Conservation (phyloP, 2,797 vertebrate species). For the Balearica regulorum region DNA sequence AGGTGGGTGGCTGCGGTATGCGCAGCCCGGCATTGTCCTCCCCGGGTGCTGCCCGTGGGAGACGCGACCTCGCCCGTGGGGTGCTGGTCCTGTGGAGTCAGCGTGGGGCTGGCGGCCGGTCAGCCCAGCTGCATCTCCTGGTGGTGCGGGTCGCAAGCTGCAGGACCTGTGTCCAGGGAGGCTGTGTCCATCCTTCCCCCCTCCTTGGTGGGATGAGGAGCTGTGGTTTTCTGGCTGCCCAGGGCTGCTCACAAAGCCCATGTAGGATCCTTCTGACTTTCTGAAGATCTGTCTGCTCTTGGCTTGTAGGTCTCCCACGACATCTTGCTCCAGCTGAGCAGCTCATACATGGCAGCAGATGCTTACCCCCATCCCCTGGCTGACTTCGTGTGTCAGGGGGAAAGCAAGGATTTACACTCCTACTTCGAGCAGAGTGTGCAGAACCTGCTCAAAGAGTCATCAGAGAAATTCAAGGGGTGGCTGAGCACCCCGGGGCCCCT, state of each 20-base stretch:
- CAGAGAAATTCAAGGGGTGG: slow-evolving; percentile 84
- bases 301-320: slow-evolving; percentile 80
- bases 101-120: no score
- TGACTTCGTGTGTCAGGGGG: slow-evolving; percentile 66
- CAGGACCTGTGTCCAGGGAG: rapidly evolving
- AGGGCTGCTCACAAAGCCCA: neutral
- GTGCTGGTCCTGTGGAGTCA: neutral
- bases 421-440: slow-evolving; percentile 80
- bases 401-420: slow-evolving; percentile 70
- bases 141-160: neutral
- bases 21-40: rapidly evolving
- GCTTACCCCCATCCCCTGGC: slow-evolving; percentile 77
- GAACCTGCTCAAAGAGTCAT: slow-evolving; percentile 75
- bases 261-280: neutral
- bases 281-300: neutral
- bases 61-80: rapidly evolving
- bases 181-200: neutral
- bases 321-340: slow-evolving; percentile 82
- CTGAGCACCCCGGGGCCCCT: slow-evolving; percentile 70
- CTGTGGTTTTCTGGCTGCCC: neutral
- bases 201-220: neutral
- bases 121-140: neutral
- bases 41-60: rapidly evolving
- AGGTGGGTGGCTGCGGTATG: slow-evolving; percentile 61
- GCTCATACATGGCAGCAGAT: slow-evolving; percentile 79